Base-by-base conservation (phyloP, 2,888 invertebrate genomes). In the Caprella mutica region DNA sequence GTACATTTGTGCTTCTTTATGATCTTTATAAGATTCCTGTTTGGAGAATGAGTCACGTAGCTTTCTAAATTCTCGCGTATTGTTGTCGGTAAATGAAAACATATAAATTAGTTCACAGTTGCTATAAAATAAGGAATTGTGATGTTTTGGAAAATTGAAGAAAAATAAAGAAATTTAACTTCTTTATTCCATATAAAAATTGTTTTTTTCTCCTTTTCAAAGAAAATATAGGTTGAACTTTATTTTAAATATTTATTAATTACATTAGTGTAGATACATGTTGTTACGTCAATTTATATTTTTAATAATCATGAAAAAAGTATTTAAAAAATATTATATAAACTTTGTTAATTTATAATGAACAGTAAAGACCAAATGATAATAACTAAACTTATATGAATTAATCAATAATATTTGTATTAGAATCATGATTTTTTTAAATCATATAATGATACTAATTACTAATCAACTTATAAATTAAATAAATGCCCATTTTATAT, bases 221-320 rank as follows among this genome's bases (percentile, higher is more conserved):
- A 38, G 38, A 4, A 17, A 17, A 17, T n/a, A n/a, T 38, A 38
- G 38, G n/a, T 19, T 17, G 3, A 38, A 19, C n/a, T 17, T 38
- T 35, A 54, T 54, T 30, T 33, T 35, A 29, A 43, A 24, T 29
- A 21, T 35, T 33, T 35, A 29, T 35, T 54, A 35, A 30, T 26
- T 54, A 54, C 44, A 54, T 54, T 44, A 44, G 44, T 44, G 44
- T 44, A 54, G 43, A 44, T 54, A 54, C 30, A 44, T 44, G 30
- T 44, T 30, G 43, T 44, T 54, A 54, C 44, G 44, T 54, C 43
- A 44, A 44, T 54, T 30, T 42, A 42, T 53, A 42, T 42, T 27
- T n/a, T n/a, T n/a, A n/a, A n/a, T n/a, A n/a, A n/a, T n/a, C n/a
- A n/a, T n/a, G n/a, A n/a, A n/a, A n/a, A n/a, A n/a, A n/a, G n/a